Evolutionary conservation across 2,797 vertebrate species (phyloP).

Genomic region (Karalla daura): DNA sequence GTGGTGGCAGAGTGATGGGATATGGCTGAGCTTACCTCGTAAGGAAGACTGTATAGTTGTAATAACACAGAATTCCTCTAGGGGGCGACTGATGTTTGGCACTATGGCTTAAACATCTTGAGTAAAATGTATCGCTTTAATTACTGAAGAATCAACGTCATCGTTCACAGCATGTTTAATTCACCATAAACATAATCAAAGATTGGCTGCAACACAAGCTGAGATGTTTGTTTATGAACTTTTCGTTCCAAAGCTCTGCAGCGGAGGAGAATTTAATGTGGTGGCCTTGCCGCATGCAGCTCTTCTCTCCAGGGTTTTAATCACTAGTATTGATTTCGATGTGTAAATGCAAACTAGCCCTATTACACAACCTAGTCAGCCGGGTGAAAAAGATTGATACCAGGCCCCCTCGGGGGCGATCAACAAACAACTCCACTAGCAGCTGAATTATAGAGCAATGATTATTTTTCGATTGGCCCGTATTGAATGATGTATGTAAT

Average conservation of each 20-base stretch:
- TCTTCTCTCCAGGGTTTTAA: constrained; percentile 35
- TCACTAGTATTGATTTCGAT: constrained; percentile 52
- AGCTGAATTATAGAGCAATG: not conserved
- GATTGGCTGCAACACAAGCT: not conserved
- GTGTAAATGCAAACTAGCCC: constrained; percentile 34
- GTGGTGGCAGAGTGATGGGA: too few relatives aligned
- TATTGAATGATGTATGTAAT: not conserved
- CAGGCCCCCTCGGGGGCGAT: not conserved
- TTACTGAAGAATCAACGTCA: too few relatives aligned
- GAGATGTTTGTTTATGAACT: constrained; percentile 27
- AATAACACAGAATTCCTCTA: too few relatives aligned
- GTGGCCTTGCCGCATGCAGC: constrained; percentile 17
- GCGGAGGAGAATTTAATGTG: constrained; percentile 41
- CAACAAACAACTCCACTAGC: constrained; percentile 5
- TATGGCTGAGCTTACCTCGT: too few relatives aligned
- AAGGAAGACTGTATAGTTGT: too few relatives aligned
- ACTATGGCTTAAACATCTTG: too few relatives aligned
- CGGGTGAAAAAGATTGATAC: constrained; percentile 3
- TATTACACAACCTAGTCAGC: constrained; percentile 15
- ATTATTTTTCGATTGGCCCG: constrained; percentile 7
- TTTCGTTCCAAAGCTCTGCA: constrained; percentile 18
- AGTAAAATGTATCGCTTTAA: too few relatives aligned
- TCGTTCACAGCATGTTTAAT: constrained; percentile 47
- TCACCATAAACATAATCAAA: constrained; percentile 30
- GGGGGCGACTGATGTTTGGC: too few relatives aligned